Base-by-base conservation (phyloP, 2,113 vertebrate genomes). In the Peromyscus polionotus region DNA sequence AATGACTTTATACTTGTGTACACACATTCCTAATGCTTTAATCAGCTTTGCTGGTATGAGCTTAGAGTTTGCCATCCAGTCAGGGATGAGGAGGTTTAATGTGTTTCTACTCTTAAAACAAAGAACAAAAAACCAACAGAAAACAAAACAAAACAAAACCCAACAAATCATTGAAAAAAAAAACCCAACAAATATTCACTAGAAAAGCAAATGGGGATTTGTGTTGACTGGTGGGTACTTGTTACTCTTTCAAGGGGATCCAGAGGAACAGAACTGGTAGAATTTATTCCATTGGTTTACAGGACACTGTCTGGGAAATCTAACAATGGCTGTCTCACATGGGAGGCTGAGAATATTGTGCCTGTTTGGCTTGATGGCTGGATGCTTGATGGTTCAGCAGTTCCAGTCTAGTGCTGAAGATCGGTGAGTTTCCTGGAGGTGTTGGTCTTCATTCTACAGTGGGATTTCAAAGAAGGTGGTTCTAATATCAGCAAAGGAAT, bases 41-140 rank as follows among this genome's bases (percentile, higher is more conserved):
- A 11, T 28, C 73, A 14, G 72, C 87, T 72, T 33, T 42, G 42
- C 22, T 9, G 1, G 11, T 1, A 1, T 24, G 4, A 42, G 10
- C 36, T 28, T 42, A 0, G 3, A 4, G 8, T 42, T 16, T 24
- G 28, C 33, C 16, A 0, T 0, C 0, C 8, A 75, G 19, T 7
- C 20, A 24, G n/a, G n/a, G 42, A 5, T 5, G n/a, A 63, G 33
- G 36, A 51, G 11, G 24, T 19, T n/a, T 16, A 48, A 45, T 39
- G 45, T 59, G 19, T 72, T 92, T 70, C 42, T 48, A 36, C 84
- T 86, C 45, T 45, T 76, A 76, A 76, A 76, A 36, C 76, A 79
- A 51, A 26, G 13, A 65, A 28, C 61, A 59, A 45, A 11, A 11
- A 20, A 36, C 5, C 22, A 75, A 77, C 72, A 24, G 39, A n/a